A percentile compares a stretch with the other conserved stretches of the same genome.
Conservation (phyloP, 1,140 invertebrate species). For the Homarus americanus region DNA sequence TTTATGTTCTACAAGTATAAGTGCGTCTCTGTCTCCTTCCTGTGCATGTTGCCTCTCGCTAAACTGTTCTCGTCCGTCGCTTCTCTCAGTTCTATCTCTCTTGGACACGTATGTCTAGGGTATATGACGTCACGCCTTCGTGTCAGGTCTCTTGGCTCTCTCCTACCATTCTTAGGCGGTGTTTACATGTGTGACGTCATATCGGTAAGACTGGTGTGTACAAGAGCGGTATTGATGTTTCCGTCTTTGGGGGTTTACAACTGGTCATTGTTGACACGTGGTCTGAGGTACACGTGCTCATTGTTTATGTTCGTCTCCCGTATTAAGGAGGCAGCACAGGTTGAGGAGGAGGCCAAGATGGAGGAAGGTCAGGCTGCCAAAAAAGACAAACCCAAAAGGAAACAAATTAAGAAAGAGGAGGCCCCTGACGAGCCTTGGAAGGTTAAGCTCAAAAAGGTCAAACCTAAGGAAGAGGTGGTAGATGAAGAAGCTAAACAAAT, state of each 20-base stretch:
- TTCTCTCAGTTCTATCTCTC: background rate
- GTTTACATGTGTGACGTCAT: too few species aligned
- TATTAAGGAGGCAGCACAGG: constrained; percentile 16
- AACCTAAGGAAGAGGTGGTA: constrained; percentile 3
- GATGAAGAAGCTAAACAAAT: constrained; percentile 1
- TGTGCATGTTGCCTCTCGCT: constrained; percentile 28
- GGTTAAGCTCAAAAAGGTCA: constrained; percentile 14
- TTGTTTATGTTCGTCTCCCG: constrained; percentile 26
- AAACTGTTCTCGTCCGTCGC: background rate
- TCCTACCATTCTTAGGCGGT: too few species aligned
- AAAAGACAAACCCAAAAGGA: constrained; percentile 20
- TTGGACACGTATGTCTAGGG: background rate
- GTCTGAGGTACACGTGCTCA: constrained; percentile 31
- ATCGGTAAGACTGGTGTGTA: background rate
- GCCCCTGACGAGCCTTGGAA: too few species aligned
- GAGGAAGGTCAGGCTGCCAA: background rate
- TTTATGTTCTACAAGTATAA: background rate
- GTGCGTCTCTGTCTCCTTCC: constrained; percentile 4
- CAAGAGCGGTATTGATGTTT: background rate
- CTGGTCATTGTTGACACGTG: constrained; percentile 6
- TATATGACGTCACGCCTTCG: background rate
- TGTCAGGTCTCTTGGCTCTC: background rate
- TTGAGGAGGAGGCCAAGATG: constrained; percentile 39
- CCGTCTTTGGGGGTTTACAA: background rate
- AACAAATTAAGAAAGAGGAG: constrained; percentile 15